Percentiles rank a stretch among this genome's conserved stretches.
Evolutionary conservation across 2,113 vertebrate species (phyloP).

Genomic region (Ptychochromis oligacanthus): DNA sequence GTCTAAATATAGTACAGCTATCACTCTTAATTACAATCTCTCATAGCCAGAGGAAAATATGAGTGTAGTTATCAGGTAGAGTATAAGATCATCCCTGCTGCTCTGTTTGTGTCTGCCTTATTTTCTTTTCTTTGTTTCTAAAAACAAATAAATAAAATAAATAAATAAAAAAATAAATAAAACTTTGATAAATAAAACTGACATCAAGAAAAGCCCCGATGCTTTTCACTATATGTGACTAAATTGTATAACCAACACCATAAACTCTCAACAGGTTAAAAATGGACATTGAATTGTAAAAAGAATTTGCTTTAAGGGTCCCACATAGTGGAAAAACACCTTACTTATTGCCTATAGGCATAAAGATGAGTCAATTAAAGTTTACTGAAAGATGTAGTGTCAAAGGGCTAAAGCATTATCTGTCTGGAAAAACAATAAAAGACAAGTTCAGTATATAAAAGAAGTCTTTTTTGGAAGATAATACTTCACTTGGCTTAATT

Average conservation of each 20-base stretch:
- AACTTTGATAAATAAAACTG: not conserved
- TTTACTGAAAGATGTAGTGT: not conserved
- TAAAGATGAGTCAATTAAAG: not conserved
- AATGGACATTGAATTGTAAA: not conserved
- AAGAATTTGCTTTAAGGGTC: not conserved
- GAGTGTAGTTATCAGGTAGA: slow-evolving; percentile 16
- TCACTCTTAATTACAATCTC: slow-evolving; percentile 43
- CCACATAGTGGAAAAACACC: not conserved
- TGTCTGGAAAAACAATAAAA: not conserved
- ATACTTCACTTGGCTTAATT: not conserved
- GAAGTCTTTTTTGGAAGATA: not conserved
- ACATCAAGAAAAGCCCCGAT: not conserved
- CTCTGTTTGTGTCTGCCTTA: not conserved
- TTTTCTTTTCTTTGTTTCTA: not conserved
- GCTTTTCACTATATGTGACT: not conserved
- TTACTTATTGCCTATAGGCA: not conserved
- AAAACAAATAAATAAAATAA: no score
- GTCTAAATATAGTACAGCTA: slow-evolving; percentile 64
- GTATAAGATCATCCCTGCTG: not conserved
- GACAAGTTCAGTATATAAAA: not conserved
- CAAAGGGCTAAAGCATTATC: not conserved
- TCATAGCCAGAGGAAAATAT: slow-evolving; percentile 21
- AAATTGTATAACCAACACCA: not conserved
- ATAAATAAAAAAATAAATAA: no score
- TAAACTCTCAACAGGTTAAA: not conserved